Percentiles rank a stretch among this genome's conserved stretches.
Evolutionary conservation across 2,113 vertebrate genomes (phyloP).

Genomic region (Brachyhypopomus occidentalis): DNA sequence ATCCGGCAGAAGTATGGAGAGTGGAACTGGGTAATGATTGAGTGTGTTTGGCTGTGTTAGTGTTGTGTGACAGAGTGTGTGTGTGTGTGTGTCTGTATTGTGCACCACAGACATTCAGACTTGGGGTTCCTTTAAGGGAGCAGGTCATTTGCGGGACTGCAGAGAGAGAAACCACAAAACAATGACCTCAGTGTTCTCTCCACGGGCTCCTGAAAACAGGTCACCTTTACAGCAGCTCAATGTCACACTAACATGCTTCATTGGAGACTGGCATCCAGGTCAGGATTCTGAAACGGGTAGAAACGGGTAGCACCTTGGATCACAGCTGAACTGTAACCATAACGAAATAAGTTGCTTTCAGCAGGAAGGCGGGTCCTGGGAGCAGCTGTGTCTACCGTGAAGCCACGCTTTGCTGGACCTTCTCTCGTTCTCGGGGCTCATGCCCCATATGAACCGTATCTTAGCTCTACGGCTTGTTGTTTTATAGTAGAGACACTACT

Average conservation of each 20-base stretch:
- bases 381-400: too few relatives aligned
- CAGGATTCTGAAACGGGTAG: neutral
- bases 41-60: slow-evolving; percentile 15
- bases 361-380: too few relatives aligned
- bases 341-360: too few relatives aligned
- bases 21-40: neutral
- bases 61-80: neutral
- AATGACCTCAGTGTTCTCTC: slow-evolving; percentile 52
- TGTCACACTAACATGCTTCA: slow-evolving; percentile 20
- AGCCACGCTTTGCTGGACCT: too few relatives aligned
- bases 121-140: slow-evolving; percentile 30
- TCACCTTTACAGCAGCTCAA: slow-evolving; percentile 20
- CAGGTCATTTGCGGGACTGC: slow-evolving; percentile 16
- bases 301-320: too few relatives aligned
- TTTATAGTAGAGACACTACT: too few relatives aligned
- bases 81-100: slow-evolving; percentile 16
- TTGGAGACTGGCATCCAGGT: neutral
- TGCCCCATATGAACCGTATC: too few relatives aligned
- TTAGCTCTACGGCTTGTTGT: too few relatives aligned
- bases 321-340: too few relatives aligned
- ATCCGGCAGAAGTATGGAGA: neutral
- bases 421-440: too few relatives aligned
- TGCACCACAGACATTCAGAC: neutral
- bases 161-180: slow-evolving; percentile 35
- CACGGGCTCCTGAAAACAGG: slow-evolving; percentile 23